Percentiles rank a stretch among this genome's conserved stretches.
Conservation (phyloP, 2,888 invertebrate species). For the Drosophila vallismaia region DNA sequence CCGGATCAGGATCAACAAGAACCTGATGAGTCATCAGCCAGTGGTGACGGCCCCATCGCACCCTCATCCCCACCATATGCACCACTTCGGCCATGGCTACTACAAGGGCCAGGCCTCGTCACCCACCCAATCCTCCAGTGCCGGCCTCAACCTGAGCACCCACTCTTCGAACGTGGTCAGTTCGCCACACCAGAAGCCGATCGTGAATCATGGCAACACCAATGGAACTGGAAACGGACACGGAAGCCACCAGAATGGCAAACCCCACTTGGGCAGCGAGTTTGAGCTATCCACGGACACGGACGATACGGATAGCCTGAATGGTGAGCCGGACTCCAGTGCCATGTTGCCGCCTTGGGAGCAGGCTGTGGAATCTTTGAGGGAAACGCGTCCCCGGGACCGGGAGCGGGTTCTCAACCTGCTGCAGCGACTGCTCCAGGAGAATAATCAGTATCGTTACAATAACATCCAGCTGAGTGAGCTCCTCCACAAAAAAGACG, state of each 20-base stretch:
- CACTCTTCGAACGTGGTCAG: slow-evolving; percentile 81
- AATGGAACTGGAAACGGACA: slow-evolving; percentile 28
- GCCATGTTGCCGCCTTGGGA: slow-evolving; percentile 83
- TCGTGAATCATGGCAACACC: neutral
- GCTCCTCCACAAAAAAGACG: slow-evolving; percentile 80
- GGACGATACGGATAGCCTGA: slow-evolving; percentile 86
- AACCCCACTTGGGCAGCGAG: slow-evolving; percentile 85
- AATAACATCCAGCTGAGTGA: slow-evolving; percentile 81
- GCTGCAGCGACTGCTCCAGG: slow-evolving; percentile 81
- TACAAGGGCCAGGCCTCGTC: slow-evolving; percentile 61
- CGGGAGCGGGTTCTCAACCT: slow-evolving; percentile 82
- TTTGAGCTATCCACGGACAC: slow-evolving; percentile 90
- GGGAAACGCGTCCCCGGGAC: slow-evolving; percentile 82
- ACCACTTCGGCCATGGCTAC: slow-evolving; percentile 34
- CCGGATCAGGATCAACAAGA: slow-evolving; percentile 83
- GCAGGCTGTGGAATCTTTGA: slow-evolving; percentile 82
- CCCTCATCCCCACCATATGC: slow-evolving; percentile 50
- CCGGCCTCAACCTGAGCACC: slow-evolving; percentile 72
- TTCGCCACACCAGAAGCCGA: slow-evolving; percentile 80
- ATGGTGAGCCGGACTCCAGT: slow-evolving; percentile 84
- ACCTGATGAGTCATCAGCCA: slow-evolving; percentile 78
- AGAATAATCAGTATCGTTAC: slow-evolving; percentile 82
- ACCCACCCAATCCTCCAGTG: slow-evolving; percentile 79
- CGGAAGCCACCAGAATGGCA: slow-evolving; percentile 31
- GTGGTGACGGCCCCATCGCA: slow-evolving; percentile 55